phyloP scores from a whole-genome alignment of 2,888 invertebrate species.

The Leucozona laternaria region DNA sequence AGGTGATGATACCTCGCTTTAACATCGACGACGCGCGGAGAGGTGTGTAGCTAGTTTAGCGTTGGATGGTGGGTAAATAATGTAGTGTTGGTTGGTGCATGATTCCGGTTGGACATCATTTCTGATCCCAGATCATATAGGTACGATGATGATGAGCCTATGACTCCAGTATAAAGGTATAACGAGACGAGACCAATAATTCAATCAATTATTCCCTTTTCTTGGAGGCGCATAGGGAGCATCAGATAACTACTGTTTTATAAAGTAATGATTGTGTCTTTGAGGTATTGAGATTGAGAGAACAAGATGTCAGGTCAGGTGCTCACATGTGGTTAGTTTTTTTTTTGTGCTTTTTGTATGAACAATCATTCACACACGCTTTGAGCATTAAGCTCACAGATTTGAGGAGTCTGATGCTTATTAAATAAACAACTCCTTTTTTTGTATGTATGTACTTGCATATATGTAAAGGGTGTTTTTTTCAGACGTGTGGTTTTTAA shows the following conservation, averaged over 20 bases:
- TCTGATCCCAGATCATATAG: neutral
- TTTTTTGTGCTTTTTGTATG: neutral
- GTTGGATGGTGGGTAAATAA: neutral
- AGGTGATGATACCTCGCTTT: neutral
- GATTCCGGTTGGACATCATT: neutral
- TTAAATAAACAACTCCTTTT: too few relatives aligned
- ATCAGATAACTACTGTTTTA: neutral
- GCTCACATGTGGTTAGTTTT: neutral
- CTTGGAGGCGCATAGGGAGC: neutral
- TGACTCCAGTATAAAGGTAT: too few relatives aligned
- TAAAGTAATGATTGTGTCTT: neutral
- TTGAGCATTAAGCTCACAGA: neutral
- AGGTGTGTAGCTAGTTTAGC: neutral
- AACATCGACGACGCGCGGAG: neutral
- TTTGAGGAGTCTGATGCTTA: too few relatives aligned
- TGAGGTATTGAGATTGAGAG: neutral
- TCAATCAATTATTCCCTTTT: conserved; percentile 69
- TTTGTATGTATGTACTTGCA: too few relatives aligned
- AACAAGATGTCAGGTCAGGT: neutral
- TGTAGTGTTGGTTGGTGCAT: neutral
- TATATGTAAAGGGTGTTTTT: too few relatives aligned
- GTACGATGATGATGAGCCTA: neutral
- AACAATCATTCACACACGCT: neutral
- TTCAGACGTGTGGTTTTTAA: too few relatives aligned
- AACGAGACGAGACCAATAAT: conserved; percentile 34